Base-by-base conservation (phyloP, 2,113 vertebrate species). In the Podocnemis expansa region DNA sequence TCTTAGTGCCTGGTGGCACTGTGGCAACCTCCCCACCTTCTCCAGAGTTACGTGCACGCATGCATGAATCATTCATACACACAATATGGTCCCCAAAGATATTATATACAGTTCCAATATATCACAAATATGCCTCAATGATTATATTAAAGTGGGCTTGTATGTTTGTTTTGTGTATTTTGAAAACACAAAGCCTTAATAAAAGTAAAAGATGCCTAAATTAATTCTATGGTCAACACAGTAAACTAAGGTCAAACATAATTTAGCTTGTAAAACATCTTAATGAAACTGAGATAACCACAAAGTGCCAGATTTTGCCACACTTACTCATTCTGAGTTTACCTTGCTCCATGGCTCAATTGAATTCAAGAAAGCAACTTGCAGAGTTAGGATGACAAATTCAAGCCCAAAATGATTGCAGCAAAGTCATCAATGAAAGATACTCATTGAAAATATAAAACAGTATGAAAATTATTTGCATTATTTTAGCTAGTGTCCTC, bases 341-440 rank as follows among this genome's bases (percentile, higher is more conserved):
- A 34, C 58, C 29, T 60, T 29, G 16, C 58, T 60, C 58, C n/a
- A 90, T 0, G 0, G 52, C 67, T 84, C 41, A n/a, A 22, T 49
- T 89, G 84, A 93, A 93, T 88, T 94, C 45, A 82, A 60, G 21
- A 83, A 88, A 21, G 43, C 12, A 94, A 67, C 85, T 45, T 67
- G 27, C 89, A 24, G 88, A 90, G 52, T 79, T 73, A 54, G 89
- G 51, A 54, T 63, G 89, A 10, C 13, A 88, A 8, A 80, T 43
- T 75, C 24, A 87, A 86, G 49, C 9, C 21, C 73, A 47, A 91
- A 89, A 92, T 55, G 45, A 82, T 4, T 54, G 5, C 47, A 84
- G 12, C 12, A 67, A 84, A 96, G 84, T 75, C 84, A 6, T 54
- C 21, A 0, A 19, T 31, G 58, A 34, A 60, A 67, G 1, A 47